Evolutionary conservation across 2,888 invertebrate genomes (phyloP).

Genomic region (Andrena camellia): DNA sequence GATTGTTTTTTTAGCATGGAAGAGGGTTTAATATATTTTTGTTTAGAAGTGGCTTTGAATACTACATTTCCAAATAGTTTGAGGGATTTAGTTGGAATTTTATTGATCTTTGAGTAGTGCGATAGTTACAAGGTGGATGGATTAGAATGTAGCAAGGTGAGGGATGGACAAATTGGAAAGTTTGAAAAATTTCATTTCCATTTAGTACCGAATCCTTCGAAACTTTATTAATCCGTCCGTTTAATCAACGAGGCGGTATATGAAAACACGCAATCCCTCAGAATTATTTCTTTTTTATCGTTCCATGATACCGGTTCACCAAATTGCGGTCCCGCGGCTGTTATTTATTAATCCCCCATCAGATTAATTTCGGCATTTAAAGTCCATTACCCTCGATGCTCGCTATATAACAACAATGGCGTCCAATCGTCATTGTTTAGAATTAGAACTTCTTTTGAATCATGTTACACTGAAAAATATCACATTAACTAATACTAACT

Average conservation of each 20-base stretch:
- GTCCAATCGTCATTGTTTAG: background rate
- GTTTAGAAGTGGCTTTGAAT: no score
- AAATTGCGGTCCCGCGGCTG: constrained; percentile 17
- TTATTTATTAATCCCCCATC: constrained; percentile 39
- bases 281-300: constrained; percentile 26
- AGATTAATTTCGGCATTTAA: constrained; percentile 22
- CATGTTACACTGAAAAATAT: no score
- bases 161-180: background rate
- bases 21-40: no score
- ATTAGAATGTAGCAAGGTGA: background rate
- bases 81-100: no score
- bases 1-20: no score
- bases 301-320: background rate
- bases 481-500: no score
- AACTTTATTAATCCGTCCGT: constrained; percentile 9
- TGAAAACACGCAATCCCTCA: constrained; percentile 10
- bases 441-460: no score
- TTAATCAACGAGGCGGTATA: constrained; percentile 23
- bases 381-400: background rate
- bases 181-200: background rate
- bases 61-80: no score
- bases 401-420: background rate
- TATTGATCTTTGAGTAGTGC: no score
- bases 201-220: background rate
- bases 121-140: background rate